Conservation (phyloP, 2,797 vertebrate species). For the Rhinella marina region DNA sequence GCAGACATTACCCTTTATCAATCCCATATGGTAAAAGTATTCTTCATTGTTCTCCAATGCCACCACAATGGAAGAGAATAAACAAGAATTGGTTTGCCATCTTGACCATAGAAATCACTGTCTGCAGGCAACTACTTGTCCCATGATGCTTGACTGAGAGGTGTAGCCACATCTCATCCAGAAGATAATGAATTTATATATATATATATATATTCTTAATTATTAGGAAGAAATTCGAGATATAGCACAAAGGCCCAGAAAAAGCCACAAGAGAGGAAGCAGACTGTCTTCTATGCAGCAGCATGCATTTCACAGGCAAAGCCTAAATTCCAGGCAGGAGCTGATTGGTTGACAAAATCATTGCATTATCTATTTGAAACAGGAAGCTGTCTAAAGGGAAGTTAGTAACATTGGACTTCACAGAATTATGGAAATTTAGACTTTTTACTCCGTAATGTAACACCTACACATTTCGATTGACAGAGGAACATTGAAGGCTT, state of each 20-base stretch:
- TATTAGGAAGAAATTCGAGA: too few species aligned
- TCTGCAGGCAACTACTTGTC: too few species aligned
- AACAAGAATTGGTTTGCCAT: too few species aligned
- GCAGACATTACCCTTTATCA: too few species aligned
- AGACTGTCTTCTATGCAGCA: background rate
- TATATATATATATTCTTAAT: background rate
- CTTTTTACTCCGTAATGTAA: background rate
- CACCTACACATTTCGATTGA: background rate
- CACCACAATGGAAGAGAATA: too few species aligned
- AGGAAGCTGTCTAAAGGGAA: background rate
- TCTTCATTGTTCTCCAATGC: background rate
- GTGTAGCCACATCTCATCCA: too few species aligned
- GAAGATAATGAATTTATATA: background rate
- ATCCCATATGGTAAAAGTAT: too few species aligned
- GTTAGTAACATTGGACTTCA: background rate
- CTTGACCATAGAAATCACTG: too few species aligned
- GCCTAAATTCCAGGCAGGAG: background rate
- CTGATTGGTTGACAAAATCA: background rate
- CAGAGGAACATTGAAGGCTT: background rate
- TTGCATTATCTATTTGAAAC: background rate
- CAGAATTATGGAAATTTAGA: background rate
- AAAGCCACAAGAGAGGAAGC: background rate
- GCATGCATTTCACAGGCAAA: background rate
- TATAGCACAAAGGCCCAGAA: background rate
- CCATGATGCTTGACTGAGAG: too few species aligned